Evolutionary conservation across 2,888 invertebrate species (phyloP).

Genomic region (Drosophila formosana): DNA sequence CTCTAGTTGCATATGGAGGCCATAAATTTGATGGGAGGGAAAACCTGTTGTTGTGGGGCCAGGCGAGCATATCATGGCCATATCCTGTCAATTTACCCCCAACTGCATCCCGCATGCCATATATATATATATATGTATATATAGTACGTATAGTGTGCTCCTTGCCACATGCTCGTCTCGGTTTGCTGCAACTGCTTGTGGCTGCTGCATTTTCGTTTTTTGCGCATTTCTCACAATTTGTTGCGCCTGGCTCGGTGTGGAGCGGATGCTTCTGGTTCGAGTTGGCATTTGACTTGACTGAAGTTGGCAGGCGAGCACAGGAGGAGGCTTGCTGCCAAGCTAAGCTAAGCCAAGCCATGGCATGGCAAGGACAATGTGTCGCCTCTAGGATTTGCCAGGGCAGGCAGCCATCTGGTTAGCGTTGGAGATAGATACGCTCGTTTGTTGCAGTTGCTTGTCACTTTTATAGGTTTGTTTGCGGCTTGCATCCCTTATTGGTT

Average conservation of each 20-base stretch:
- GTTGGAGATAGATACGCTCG: slow-evolving; percentile 74
- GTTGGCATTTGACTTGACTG: slow-evolving; percentile 63
- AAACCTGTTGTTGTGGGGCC: slow-evolving; percentile 71
- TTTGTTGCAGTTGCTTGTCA: slow-evolving; percentile 80
- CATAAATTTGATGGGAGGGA: slow-evolving; percentile 50
- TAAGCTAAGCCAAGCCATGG: slow-evolving; percentile 25
- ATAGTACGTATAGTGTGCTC: neutral
- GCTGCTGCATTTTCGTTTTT: slow-evolving; percentile 63
- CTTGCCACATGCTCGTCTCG: slow-evolving; percentile 6
- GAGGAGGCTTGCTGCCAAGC: slow-evolving; percentile 10
- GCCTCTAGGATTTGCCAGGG: slow-evolving; percentile 55
- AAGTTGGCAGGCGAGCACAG: slow-evolving; percentile 28
- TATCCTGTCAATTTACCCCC: slow-evolving; percentile 76
- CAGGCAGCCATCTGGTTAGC: slow-evolving; percentile 52
- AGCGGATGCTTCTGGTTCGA: slow-evolving; percentile 9
- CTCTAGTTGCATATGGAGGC: slow-evolving; percentile 28
- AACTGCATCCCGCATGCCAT: neutral
- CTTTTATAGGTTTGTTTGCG: slow-evolving; percentile 81
- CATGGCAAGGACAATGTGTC: slow-evolving; percentile 64
- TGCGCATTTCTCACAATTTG: slow-evolving; percentile 72
- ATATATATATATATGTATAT: too few species aligned
- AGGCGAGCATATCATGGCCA: slow-evolving; percentile 68
- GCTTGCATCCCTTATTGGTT: slow-evolving; percentile 51
- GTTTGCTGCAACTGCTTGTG: slow-evolving; percentile 34
- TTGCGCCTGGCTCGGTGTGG: slow-evolving; percentile 49